Base-by-base conservation (phyloP, 1,140 invertebrate species). In the Heliothis subflexa region DNA sequence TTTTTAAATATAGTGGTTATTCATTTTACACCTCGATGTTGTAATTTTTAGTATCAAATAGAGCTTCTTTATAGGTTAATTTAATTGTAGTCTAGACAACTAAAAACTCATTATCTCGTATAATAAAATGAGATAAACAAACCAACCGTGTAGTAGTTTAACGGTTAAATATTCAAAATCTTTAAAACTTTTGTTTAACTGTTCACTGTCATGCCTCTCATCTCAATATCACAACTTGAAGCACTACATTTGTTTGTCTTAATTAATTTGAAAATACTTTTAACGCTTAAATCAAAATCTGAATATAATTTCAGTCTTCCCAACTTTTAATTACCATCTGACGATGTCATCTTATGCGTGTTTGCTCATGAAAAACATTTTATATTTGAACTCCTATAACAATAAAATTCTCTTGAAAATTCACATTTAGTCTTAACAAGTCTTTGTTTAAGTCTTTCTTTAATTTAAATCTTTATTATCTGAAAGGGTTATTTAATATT, bases 391-490 rank as follows among this genome's bases (percentile, higher is more conserved):
- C 21, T 75, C 52, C 49, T 74, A 49, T 18, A 47, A 47, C 45
- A 66, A 62, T 64, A 21, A 64, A 62, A 52, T 50, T 50, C 50
- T 68, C 61, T 45, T 52, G 16, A 75, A 75, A 64, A 64, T 74
- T 64, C 2, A 75, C 59, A n/a, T 64, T 73, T 61, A 61, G 21
- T 21, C 45, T 62, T n/a, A 25, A 25, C 21, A 25, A n/a, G n/a
- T 47, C 55, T 54, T 13, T 50, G 21, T 75, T 62, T 52, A 25
- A 47, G 21, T 62, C 57, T 28, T 21, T 62, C n/a, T 64, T 68
- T 76, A 64, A 76, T 76, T 76, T 10, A 61, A 75, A 52, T 76
- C 40, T 76, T 4, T 16, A 62, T 18, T 49, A 13, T 52, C 1
- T 76, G 45, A 45, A 45, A 18, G 13, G 21, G 50, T 62, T 66